These are phyloP conservation scores for Sminthopsis crassicaudata DNA, from an alignment of 2,113 vertebrate species.

Conservation along the genomic window DNA sequence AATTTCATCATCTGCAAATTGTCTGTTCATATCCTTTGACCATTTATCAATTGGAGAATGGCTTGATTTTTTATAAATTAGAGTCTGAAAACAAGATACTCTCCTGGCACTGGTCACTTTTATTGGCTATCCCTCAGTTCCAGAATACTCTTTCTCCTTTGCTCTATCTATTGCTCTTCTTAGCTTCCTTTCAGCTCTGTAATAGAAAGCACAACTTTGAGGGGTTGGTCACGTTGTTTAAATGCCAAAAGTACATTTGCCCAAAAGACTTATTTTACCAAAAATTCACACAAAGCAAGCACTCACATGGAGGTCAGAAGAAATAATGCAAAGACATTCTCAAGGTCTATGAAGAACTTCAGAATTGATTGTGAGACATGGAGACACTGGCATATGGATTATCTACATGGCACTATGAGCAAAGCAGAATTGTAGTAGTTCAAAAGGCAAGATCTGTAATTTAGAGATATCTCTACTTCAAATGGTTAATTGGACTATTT, in stretches of 20 bases:
- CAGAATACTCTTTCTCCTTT: too few relatives aligned
- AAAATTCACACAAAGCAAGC: not conserved
- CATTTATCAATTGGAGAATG: too few relatives aligned
- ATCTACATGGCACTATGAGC: too few relatives aligned
- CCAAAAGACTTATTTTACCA: not conserved
- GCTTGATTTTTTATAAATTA: too few relatives aligned
- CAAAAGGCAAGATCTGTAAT: not conserved
- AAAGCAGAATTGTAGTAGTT: too few relatives aligned
- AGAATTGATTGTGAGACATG: not conserved
- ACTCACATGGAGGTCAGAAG: not conserved
- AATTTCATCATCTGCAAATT: too few relatives aligned
- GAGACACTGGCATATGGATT: not conserved
- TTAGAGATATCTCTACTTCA: not conserved
- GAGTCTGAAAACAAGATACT: too few relatives aligned
- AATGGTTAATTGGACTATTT: not conserved
- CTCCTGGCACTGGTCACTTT: too few relatives aligned
- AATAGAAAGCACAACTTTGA: not conserved
- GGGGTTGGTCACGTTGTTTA: not conserved
- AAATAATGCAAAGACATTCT: not conserved
- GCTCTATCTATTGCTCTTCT: too few relatives aligned
- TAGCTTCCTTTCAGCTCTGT: not conserved
- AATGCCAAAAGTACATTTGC: not conserved
- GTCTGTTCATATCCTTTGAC: too few relatives aligned
- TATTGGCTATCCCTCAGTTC: too few relatives aligned
- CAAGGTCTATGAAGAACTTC: not conserved